These are phyloP conservation scores for Macroteleia sp. DNA, from an alignment of 2,888 invertebrate genomes.

Conservation along the genomic window DNA sequence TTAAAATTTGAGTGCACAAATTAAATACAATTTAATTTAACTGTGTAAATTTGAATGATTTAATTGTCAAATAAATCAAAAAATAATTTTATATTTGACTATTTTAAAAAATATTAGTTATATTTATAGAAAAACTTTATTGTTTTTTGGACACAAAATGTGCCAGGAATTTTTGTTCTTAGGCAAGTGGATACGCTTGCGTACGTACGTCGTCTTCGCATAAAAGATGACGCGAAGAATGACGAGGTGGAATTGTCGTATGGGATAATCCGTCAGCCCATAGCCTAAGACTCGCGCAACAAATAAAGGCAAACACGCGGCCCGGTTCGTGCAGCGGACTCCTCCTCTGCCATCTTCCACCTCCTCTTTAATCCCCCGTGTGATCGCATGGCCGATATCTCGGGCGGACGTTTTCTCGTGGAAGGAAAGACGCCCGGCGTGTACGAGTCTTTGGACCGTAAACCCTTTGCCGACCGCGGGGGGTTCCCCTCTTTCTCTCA, in stretches of 20 bases:
- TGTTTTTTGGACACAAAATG: too few species aligned
- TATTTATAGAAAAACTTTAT: too few species aligned
- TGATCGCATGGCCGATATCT: conserved; percentile 81
- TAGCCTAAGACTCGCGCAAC: conserved; percentile 58
- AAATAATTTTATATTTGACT: too few species aligned
- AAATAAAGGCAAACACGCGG: conserved; percentile 70
- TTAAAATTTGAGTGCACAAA: too few species aligned
- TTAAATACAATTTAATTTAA: too few species aligned
- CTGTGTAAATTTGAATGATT: too few species aligned
- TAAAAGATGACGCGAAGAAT: conserved; percentile 47
- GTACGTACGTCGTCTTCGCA: conserved; percentile 19
- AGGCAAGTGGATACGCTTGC: conserved; percentile 6
- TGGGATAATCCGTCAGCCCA: conserved; percentile 77
- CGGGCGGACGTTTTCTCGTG: conserved; percentile 80
- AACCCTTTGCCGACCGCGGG: conserved; percentile 82
- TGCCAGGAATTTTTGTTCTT: too few species aligned
- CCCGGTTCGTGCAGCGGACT: conserved; percentile 46
- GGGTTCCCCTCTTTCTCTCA: conserved; percentile 72
- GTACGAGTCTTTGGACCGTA: conserved; percentile 78
- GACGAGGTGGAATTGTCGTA: conserved; percentile 63
- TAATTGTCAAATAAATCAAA: too few species aligned
- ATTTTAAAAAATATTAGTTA: too few species aligned
- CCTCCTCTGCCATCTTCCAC: conserved; percentile 67
- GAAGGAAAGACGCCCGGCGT: conserved; percentile 79
- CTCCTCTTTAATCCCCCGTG: conserved; percentile 81